phyloP scores from a whole-genome alignment of 2,797 vertebrate genomes.

The Rhynchonycteris naso region DNA sequence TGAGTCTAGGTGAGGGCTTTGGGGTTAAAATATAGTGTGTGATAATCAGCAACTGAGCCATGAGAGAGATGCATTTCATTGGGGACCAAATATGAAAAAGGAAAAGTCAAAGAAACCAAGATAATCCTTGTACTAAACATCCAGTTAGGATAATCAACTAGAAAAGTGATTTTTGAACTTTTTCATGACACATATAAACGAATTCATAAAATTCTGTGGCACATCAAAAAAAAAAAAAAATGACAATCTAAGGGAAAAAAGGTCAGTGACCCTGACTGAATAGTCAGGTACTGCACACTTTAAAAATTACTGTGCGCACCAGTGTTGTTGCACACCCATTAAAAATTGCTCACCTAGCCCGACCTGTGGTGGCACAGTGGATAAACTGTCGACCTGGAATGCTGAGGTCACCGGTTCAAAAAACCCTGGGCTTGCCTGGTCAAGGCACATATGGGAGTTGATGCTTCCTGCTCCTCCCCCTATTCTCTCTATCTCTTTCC shows the following conservation, averaged over 20 bases:
- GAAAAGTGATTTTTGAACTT: neutral
- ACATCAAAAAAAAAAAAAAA: neutral
- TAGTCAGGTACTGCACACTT: neutral
- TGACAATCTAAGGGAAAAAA: neutral
- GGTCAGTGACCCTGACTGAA: no score
- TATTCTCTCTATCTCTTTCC: no score
- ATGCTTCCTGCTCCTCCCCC: no score
- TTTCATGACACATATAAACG: neutral
- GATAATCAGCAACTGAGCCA: neutral
- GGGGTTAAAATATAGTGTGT: neutral
- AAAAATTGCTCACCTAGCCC: neutral
- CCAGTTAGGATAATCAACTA: neutral
- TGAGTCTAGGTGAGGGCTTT: neutral
- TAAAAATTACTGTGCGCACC: neutral
- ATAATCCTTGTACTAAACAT: neutral
- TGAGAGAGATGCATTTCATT: neutral
- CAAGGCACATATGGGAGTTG: no score
- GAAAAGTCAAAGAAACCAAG: conserved; percentile 37
- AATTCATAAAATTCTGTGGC: neutral
- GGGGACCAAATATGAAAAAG: neutral
- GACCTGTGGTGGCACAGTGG: no score
- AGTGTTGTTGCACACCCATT: neutral
- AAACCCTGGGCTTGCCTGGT: no score
- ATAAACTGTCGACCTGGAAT: no score
- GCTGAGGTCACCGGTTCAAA: no score